Conservation (phyloP, 2,113 vertebrate genomes). For the Cervus canadensis region DNA sequence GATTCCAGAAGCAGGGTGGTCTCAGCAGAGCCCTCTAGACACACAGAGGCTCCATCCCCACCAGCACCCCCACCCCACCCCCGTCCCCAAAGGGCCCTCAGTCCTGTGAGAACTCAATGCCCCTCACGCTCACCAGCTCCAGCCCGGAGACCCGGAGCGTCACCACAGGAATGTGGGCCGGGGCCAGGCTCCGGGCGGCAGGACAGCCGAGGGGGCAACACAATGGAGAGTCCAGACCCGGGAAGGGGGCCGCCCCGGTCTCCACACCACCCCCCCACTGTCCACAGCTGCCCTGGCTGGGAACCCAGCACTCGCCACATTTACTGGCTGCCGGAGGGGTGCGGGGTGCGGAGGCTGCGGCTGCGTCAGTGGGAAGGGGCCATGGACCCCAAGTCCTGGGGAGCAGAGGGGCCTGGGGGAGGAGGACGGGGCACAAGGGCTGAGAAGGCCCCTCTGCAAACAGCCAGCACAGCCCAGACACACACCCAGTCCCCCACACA, state of each 20-base stretch:
- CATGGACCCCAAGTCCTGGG: not conserved
- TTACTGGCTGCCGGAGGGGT: not conserved
- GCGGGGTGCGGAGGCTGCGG: not conserved
- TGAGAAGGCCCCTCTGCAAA: not conserved
- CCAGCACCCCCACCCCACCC: not conserved
- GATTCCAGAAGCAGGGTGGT: not conserved
- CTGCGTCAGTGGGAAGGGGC: not conserved
- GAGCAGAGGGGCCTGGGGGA: not conserved
- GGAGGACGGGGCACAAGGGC: too few species aligned
- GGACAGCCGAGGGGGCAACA: constrained; percentile 17
- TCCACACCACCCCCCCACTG: not conserved
- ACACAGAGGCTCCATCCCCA: not conserved
- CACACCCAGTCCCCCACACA: not conserved
- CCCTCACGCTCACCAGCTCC: constrained; percentile 60
- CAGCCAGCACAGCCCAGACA: not conserved
- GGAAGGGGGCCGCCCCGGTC: not conserved
- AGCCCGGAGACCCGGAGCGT: constrained; percentile 59
- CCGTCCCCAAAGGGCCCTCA: constrained; percentile 17
- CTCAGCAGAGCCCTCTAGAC: not conserved
- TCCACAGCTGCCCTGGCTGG: constrained; percentile 38
- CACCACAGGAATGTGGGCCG: constrained; percentile 48
- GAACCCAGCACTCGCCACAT: not conserved
- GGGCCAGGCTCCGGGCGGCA: constrained; percentile 51
- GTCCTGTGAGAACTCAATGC: constrained; percentile 60
- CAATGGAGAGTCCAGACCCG: not conserved